Conservation (phyloP, 2,113 vertebrate genomes). For the Lynx canadensis region DNA sequence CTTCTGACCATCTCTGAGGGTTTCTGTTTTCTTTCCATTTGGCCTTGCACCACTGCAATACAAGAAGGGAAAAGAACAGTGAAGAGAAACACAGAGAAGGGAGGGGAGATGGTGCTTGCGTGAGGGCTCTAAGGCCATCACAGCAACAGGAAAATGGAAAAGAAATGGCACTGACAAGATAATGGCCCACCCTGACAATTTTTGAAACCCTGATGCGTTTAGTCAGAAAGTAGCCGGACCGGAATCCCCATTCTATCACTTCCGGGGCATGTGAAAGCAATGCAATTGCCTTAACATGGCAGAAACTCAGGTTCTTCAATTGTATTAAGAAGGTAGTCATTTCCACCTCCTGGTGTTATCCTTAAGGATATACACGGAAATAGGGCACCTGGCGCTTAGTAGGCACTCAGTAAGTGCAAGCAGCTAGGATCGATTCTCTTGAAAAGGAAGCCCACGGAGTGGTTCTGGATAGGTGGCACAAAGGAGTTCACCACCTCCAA, state of each 20-base stretch:
- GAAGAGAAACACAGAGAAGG: not conserved
- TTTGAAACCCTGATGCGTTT: not conserved
- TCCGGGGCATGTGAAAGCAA: not conserved
- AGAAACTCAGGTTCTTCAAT: not conserved
- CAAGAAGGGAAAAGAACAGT: not conserved
- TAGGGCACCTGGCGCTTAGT: not conserved
- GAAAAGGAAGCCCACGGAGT: not conserved
- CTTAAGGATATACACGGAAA: not conserved
- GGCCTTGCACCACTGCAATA: not conserved
- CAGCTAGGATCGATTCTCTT: not conserved
- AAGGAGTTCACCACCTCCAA: conserved; percentile 63
- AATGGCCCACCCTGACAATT: not conserved
- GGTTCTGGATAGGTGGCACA: not conserved
- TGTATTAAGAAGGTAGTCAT: not conserved
- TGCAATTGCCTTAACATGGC: not conserved
- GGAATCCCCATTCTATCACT: too few species aligned
- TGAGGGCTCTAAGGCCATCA: not conserved
- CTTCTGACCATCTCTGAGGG: not conserved
- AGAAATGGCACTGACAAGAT: not conserved
- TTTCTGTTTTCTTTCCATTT: not conserved
- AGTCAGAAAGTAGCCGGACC: not conserved
- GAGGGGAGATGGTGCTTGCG: not conserved
- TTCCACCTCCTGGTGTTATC: not conserved
- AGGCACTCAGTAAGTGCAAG: not conserved
- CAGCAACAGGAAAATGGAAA: not conserved